Evolutionary conservation across 2,888 invertebrate species (phyloP).

Genomic region (Dendrolimus pini): DNA sequence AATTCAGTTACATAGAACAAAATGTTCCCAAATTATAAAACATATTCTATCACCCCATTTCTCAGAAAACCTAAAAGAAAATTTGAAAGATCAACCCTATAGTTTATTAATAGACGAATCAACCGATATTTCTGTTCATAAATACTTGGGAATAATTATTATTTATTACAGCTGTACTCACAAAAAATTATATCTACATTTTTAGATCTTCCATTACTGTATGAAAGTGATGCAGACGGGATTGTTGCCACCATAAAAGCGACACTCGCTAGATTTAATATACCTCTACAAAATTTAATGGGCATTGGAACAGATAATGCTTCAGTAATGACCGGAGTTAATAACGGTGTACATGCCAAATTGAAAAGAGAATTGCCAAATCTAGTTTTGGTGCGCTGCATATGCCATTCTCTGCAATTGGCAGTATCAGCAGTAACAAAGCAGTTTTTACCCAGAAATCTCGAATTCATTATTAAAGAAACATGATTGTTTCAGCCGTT

Average conservation of each 20-base stretch:
- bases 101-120: constrained; percentile 16
- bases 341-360: constrained; percentile 28
- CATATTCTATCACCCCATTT: too few species aligned
- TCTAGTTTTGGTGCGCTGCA: too few species aligned
- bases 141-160: constrained; percentile 13
- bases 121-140: constrained; percentile 14
- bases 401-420: constrained; percentile 33
- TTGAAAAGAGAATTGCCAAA: constrained; percentile 29
- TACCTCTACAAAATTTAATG: constrained; percentile 14
- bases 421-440: constrained; percentile 14
- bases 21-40: too few species aligned
- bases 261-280: constrained; percentile 10
- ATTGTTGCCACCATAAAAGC: constrained; percentile 11
- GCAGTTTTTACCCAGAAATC: constrained; percentile 22
- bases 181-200: constrained; percentile 12
- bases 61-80: too few species aligned
- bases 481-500: constrained; percentile 28
- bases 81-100: constrained; percentile 13
- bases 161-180: constrained; percentile 12
- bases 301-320: constrained; percentile 39
- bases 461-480: constrained; percentile 24
- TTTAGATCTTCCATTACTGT: constrained; percentile 9
- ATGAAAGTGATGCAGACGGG: constrained; percentile 12
- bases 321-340: constrained; percentile 34
- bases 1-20: too few species aligned